Base-by-base conservation (phyloP, 2,797 vertebrate species). In the Prunella strophiata region DNA sequence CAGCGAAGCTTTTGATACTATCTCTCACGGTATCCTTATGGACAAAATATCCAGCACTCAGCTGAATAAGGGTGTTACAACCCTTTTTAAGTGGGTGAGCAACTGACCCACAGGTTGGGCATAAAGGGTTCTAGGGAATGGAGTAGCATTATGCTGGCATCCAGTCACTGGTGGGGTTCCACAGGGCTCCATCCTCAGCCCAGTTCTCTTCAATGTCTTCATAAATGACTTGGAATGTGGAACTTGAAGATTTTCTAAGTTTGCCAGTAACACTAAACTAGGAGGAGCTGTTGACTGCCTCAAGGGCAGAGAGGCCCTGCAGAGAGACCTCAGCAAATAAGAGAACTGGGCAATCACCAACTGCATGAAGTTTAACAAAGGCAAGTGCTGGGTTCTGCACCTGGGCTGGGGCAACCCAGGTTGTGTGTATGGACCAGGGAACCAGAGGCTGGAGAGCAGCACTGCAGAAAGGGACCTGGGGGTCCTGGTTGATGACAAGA, bases 81-180 rank as follows among this genome's bases (percentile, higher is more conserved):
- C 36, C 36, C 36, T 36, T 36, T 36, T 36, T 36, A 36, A 9
- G 36, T 36, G 30, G 11, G 7, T 30, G 30, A 61, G 30, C 11
- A 43, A 5, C 22, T n/a, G 55, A 42, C 13, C 68, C 30, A 55
- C 11, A 27, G 55, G 18, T 10, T 13, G 4, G 30, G 15, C 34
- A 59, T 16, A 42, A 48, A 48, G 22, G 4, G 3, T 42, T 55
- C 3, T 14, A 43, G 22, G 32, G 19, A 43, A 17, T n/a, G 13
- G 26, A 27, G 9, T 34, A 25, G 34, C 9, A n/a, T 36, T 36
- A 43, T 42, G 7, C 48, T 68, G 62, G 4, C 50, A 40, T 61
- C 21, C 1, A 0, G 3, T 40, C 22, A 10, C 48, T 55, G 15
- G 3, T 32, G 40, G 5, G 13, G 26, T 13, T 74, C 48, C 0